A percentile compares a stretch with the other conserved stretches of the same genome.
Conservation (phyloP, 2,888 invertebrate species). For the Pseudococcus longispinus region DNA sequence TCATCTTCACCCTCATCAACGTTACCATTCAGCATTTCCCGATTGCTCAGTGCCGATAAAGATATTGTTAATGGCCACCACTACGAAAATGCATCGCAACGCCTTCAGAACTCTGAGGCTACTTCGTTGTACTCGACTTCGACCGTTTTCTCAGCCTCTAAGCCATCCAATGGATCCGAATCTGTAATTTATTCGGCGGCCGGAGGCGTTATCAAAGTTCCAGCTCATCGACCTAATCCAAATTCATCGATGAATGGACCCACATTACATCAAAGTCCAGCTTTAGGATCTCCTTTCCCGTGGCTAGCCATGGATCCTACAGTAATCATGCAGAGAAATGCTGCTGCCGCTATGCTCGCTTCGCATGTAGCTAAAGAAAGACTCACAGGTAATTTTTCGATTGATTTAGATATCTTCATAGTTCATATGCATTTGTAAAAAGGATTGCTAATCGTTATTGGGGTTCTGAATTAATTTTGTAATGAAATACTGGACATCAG, state of each 20-base stretch:
- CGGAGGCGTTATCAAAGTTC: conserved; percentile 80
- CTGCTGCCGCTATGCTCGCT: conserved; percentile 70
- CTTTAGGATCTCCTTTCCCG: conserved; percentile 65
- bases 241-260: conserved; percentile 57
- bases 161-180: conserved; percentile 33
- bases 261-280: conserved; percentile 67
- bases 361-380: conserved; percentile 84
- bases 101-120: conserved; percentile 59
- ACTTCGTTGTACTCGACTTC: conserved; percentile 50
- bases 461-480: too few species aligned
- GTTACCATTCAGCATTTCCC: conserved; percentile 82
- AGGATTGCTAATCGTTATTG: too few species aligned
- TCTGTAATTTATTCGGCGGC: conserved; percentile 61
- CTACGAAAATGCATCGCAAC: conserved; percentile 62
- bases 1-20: conserved; percentile 61
- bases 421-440: too few species aligned
- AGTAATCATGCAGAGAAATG: conserved; percentile 61
- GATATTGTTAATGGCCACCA: conserved; percentile 67
- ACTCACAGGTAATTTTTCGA: conserved; percentile 74
- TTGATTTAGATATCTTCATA: neutral
- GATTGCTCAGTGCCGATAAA: conserved; percentile 71
- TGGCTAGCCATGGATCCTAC: conserved; percentile 70
- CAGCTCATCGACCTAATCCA: conserved; percentile 76
- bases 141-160: conserved; percentile 15
- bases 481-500: too few species aligned